Evolutionary conservation across 2,113 vertebrate species (phyloP), one percentile per base, ranked within the genome.

Genomic region (Isichthys henryi): DNA sequence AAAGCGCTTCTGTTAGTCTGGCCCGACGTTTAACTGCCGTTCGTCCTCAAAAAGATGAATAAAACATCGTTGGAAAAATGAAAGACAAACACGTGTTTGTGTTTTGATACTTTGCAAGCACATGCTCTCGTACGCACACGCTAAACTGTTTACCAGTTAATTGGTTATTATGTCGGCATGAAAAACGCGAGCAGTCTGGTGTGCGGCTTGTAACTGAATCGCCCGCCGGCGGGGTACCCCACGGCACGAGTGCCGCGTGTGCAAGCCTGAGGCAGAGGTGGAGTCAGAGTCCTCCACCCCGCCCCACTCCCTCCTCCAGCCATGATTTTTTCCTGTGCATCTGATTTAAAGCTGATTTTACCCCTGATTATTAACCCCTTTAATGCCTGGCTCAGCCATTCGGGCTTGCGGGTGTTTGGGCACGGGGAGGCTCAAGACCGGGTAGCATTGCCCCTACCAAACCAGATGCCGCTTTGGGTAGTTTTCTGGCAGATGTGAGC

Each of bases 51-150:
- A 58, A 5, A 53, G 70, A 70, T 88, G 45, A 88, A 88, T 80
- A 50, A 88, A 88, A 88, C 88, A 88, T 88, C 2, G 39, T 53
- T 19, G 43, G 52, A 17, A 15, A 56, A 56, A 87, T 58, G 88
- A 31, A 5, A 50, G 77, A 58, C 21, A 11, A 89, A 27, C 49
- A 23, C 17, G 88, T 27, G 23, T 50, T 46, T 62, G 77, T 19
- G 53, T 48, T 84, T 19, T 85, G 52, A 49, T 52, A 19, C 39
- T 45, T 83, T 15, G 31, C 13, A 5, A 17, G 48, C 21, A 50
- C 74, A 53, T 56, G 21, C 50, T 58, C 39, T 83, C 10, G 5
- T 19, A 39, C 6, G 31, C 85, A 35, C 85, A 56, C 53, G 9
- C 87, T 45, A 21, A 66, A 45, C 50, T 56, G 35, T 21, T 58